Base-by-base conservation (phyloP, 2,797 vertebrate species). In the Cuniculus paca region DNA sequence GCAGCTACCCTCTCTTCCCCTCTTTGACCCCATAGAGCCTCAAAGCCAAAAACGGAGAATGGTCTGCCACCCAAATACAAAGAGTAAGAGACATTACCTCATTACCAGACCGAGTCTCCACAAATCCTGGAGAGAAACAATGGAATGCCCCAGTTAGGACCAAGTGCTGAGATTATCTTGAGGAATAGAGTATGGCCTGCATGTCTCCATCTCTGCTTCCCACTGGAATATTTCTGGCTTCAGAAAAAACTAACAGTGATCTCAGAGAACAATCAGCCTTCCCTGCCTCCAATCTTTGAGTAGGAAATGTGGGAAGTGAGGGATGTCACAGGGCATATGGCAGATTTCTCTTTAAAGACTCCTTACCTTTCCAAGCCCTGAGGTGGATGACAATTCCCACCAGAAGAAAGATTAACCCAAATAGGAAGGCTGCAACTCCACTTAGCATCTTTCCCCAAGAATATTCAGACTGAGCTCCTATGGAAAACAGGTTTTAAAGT, bases 301-400 rank as follows among this genome's bases (percentile, higher is more conserved):
- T 28, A 56, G 56, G 52, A 61, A 65, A 92, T 89, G 60, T 31
- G 8, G 34, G 63, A 75, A 56, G 61, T 11, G 0, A 24, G n/a
- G 20, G 10, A 82, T 45, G 42, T 16, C 22, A 5, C 5, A 0
- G 54, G 42, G 10, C 12, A 42, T 36, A 28, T 0, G 16, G 42
- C 42, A n/a, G 28, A 39, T 2, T 22, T 39, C 22, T 9, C 31
- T 31, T 50, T 36, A 31, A 58, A 79, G 28, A 65, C 95, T 79
- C 93, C 63, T 97, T 54, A 97, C 94, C 77, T 97, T 93, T 95
- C 88, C 50, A 50, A 90, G 95, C 93, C 92, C 97, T 97, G 75
- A 95, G 6, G 56, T 48, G 77, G 92, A 85, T n/a, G 28, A 75
- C 0, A 0, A 93, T 8, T 31, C 81, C 87, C 79, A 92, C 1